A percentile compares a stretch with the other conserved stretches of the same genome.
These are phyloP conservation scores for Gadus macrocephalus DNA, from an alignment of 2,113 vertebrate genomes.

Conservation along the genomic window DNA sequence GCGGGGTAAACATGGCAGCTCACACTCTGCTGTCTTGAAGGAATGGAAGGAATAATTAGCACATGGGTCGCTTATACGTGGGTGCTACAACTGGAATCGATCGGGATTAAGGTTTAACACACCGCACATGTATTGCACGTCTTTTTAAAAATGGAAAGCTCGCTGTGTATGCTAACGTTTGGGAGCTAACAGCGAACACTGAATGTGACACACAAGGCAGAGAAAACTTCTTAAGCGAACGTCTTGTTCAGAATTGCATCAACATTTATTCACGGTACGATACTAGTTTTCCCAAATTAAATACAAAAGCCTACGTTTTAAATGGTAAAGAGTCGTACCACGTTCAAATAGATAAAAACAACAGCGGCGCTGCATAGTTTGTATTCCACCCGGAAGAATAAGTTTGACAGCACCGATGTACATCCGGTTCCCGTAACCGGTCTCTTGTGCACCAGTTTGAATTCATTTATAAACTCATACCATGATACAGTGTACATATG, in stretches of 20 bases:
- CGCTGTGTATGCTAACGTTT: not conserved
- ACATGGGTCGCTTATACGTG: too few species aligned
- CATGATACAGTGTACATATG: too few species aligned
- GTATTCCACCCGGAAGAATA: constrained; percentile 41
- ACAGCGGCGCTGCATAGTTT: constrained; percentile 48
- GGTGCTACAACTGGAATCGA: too few species aligned
- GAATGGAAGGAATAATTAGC: too few species aligned
- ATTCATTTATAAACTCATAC: not conserved
- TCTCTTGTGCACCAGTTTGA: not conserved
- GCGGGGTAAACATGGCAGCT: constrained; percentile 25
- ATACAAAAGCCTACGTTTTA: too few species aligned
- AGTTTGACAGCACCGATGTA: not conserved
- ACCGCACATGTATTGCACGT: not conserved
- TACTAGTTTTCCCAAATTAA: too few species aligned
- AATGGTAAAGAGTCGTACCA: constrained; percentile 38
- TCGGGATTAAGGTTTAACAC: too few species aligned
- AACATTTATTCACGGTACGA: too few species aligned
- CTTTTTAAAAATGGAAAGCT: not conserved
- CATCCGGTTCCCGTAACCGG: not conserved
- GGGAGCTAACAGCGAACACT: constrained; percentile 11
- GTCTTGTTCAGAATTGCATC: too few species aligned
- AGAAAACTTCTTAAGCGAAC: too few species aligned
- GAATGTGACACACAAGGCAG: too few species aligned
- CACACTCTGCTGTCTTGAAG: not conserved
- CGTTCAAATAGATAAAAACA: constrained; percentile 36